Evolutionary conservation across 1,140 invertebrate species (phyloP).

Genomic region (Cylas formicarius): DNA sequence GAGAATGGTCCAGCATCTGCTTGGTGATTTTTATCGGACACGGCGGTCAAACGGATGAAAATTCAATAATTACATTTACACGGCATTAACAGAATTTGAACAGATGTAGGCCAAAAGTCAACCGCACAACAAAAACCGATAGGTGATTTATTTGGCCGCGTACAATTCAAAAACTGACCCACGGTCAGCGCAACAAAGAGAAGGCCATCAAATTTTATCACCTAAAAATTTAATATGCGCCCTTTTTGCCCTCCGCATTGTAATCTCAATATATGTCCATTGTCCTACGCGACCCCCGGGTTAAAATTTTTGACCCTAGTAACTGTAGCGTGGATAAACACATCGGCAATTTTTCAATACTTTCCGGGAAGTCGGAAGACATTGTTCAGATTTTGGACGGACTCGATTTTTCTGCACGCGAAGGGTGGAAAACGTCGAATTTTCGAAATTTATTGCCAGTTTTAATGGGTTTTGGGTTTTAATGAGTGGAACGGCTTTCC

Average conservation of each 20-base stretch:
- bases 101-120: constrained; percentile 44
- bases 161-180: constrained; percentile 40
- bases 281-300: constrained; percentile 31
- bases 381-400: constrained; percentile 1
- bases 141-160: constrained; percentile 40
- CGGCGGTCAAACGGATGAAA: no score
- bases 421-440: constrained; percentile 12
- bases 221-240: constrained; percentile 35
- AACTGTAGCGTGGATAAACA: constrained; percentile 40
- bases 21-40: no score
- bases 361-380: constrained; percentile 13
- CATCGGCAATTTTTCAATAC: constrained; percentile 41
- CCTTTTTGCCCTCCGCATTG: constrained; percentile 32
- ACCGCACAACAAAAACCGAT: constrained; percentile 38
- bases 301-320: constrained; percentile 41
- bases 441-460: constrained; percentile 21
- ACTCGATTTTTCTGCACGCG: constrained; percentile 10
- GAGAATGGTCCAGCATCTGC: no score
- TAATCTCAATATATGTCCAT: constrained; percentile 27
- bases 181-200: constrained; percentile 33
- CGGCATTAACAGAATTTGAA: constrained; percentile 32
- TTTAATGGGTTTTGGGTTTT: constrained; percentile 16
- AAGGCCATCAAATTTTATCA: constrained; percentile 30
- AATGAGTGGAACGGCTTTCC: constrained; percentile 18
- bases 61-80: constrained; percentile 21